Conservation (phyloP, 2,797 vertebrate genomes). For the Dendrocincla tyrannina region DNA sequence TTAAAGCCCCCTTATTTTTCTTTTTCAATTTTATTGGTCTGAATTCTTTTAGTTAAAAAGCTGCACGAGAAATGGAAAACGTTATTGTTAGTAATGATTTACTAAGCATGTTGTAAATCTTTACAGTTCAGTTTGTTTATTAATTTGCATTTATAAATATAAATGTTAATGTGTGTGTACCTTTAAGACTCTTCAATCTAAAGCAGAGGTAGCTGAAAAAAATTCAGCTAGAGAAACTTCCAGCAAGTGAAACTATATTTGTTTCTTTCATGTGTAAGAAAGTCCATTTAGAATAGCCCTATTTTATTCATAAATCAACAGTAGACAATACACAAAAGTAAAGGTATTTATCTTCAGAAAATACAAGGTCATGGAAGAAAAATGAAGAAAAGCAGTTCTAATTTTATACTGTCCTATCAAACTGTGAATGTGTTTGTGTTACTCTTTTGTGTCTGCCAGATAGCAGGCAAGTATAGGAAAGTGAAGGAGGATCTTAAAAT, state of each 20-base stretch:
- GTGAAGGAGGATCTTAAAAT: neutral
- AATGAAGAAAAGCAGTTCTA: neutral
- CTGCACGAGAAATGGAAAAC: neutral
- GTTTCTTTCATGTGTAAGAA: neutral
- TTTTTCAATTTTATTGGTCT: neutral
- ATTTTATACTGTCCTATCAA: neutral
- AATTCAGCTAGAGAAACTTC: neutral
- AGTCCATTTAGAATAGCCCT: neutral
- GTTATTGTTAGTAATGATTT: neutral
- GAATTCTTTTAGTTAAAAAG: neutral
- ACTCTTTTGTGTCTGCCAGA: neutral
- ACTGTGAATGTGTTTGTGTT: neutral
- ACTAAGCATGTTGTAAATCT: neutral
- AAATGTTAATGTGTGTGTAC: neutral
- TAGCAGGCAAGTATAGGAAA: neutral
- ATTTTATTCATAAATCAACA: neutral
- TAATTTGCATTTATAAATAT: neutral
- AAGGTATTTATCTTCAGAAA: neutral
- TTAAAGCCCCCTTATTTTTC: accelerated
- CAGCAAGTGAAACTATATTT: neutral
- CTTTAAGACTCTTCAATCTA: neutral
- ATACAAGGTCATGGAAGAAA: neutral
- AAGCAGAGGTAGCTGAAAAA: neutral
- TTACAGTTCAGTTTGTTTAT: neutral
- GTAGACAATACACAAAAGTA: neutral